Evolutionary conservation across 2,888 invertebrate species (phyloP).

Genomic region (Eledona agricola): DNA sequence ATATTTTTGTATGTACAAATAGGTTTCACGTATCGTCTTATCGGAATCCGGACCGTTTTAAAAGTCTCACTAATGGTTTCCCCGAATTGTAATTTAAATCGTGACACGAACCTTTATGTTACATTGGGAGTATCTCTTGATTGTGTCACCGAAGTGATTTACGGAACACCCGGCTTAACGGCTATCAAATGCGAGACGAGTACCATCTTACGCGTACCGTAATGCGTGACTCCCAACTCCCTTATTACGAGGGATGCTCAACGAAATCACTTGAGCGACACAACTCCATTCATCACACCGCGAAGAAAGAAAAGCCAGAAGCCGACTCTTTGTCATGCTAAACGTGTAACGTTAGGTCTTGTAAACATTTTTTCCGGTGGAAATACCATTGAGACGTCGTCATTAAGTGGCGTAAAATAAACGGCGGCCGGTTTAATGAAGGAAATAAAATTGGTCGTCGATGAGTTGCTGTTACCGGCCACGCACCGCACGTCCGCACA

Average conservation of each 20-base stretch:
- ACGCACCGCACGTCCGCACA: conserved; percentile 20
- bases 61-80: conserved; percentile 42
- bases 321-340: conserved; percentile 17
- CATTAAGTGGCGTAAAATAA: conserved; percentile 12
- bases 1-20: conserved; percentile 23
- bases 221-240: conserved; percentile 26
- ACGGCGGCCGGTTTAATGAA: conserved; percentile 4
- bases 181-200: conserved; percentile 35
- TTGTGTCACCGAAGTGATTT: conserved; percentile 50
- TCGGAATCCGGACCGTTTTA: conserved; percentile 40
- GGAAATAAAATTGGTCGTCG: conserved; percentile 19
- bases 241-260: conserved; percentile 26
- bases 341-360: conserved; percentile 10
- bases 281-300: conserved; percentile 15
- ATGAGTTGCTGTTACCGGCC: conserved; percentile 16
- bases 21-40: conserved; percentile 34
- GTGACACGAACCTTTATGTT: conserved; percentile 49
- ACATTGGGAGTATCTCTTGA: conserved; percentile 44
- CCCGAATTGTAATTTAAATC: conserved; percentile 47
- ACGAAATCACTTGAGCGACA: conserved; percentile 10
- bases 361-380: conserved; percentile 24
- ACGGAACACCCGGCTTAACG: conserved; percentile 40
- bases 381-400: conserved; percentile 6
- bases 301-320: conserved; percentile 14
- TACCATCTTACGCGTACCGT: conserved; percentile 31